Percentiles rank a stretch among this genome's conserved stretches.
These are phyloP conservation scores for Heterodera schachtii DNA, from an alignment of 1,140 invertebrate genomes.

Conservation along the genomic window DNA sequence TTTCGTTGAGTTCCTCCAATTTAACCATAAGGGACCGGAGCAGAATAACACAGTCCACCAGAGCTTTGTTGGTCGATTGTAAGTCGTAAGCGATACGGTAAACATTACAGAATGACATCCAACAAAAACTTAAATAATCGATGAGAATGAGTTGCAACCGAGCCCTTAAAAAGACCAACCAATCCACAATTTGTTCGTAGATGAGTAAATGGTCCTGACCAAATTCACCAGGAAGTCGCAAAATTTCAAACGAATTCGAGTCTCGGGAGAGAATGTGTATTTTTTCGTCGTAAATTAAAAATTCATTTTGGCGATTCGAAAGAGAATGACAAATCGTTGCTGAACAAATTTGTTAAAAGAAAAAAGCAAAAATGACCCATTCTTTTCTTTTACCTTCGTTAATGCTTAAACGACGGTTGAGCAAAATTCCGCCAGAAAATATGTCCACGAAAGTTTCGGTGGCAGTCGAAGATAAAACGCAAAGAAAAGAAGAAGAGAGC, in stretches of 20 bases:
- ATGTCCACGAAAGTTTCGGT: slow-evolving; percentile 14
- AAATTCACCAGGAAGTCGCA: background rate
- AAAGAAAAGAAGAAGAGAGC: slow-evolving; percentile 25
- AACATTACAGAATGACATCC: slow-evolving; percentile 29
- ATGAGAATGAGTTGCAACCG: background rate
- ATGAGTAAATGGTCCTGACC: background rate
- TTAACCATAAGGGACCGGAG: slow-evolving; percentile 7
- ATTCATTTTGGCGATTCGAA: background rate
- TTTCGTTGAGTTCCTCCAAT: background rate
- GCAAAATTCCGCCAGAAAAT: slow-evolving; percentile 13
- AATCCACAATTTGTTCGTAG: slow-evolving; percentile 25
- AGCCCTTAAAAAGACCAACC: background rate
- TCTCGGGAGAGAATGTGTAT: background rate
- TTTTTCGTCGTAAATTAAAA: background rate
- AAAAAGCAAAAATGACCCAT: background rate
- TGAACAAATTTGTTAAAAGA: background rate
- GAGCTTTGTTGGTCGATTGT: background rate
- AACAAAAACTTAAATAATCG: slow-evolving; percentile 18
- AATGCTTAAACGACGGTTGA: background rate
- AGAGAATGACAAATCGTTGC: background rate
- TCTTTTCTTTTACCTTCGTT: background rate
- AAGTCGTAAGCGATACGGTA: slow-evolving; percentile 13
- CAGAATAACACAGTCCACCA: background rate
- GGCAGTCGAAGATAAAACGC: background rate
- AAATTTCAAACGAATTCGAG: background rate